Evolutionary conservation across 2,113 vertebrate species (phyloP), one percentile per base, ranked within the genome.

Genomic region (Fregata magnificens): DNA sequence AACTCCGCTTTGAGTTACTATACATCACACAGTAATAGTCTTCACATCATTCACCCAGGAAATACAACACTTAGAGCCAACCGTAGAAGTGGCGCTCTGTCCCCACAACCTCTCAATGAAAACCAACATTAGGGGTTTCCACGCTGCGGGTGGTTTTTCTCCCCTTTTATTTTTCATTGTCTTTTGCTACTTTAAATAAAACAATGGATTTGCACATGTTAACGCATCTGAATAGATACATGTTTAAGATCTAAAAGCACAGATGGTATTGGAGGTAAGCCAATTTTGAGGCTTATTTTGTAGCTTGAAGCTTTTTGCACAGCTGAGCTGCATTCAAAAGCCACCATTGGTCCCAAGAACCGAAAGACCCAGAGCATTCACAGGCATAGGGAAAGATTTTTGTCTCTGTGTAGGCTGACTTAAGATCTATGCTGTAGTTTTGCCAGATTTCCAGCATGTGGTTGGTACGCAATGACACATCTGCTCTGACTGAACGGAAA

Each of bases 251-350:
- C 62, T 93, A 88, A 94, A 90, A 93, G 92, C 88, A 92, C 93
- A 97, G 97, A 97, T 96, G 96, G 95, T 52, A 59, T 53, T 95
- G 94, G 95, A 96, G 65, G 31, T 71, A 59, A 88, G 95, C 92
- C 92, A 97, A 72, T 44, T 91, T 40, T 36, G 73, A 69, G 77
- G 72, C 52, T 95, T 93, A 74, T 82, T 93, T 91, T 92, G 92
- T 76, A 59, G 92, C 80, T 86, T 45, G 49, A 91, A 84, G 86
- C 70, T 82, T 93, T 95, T 83, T 88, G 50, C 77, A 49, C 40
- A 84, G 88, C 83, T 90, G 83, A 97, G 76, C 49, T 76, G 56
- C 56, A 63, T 96, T 96, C 95, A 24, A 79, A 78, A 96, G 22
- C 62, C 59, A 80, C 63, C 62, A 49, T 7, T 58, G 40, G 76